Evolutionary conservation across 2,113 vertebrate genomes (phyloP).

Genomic region (Neofelis nebulosa): DNA sequence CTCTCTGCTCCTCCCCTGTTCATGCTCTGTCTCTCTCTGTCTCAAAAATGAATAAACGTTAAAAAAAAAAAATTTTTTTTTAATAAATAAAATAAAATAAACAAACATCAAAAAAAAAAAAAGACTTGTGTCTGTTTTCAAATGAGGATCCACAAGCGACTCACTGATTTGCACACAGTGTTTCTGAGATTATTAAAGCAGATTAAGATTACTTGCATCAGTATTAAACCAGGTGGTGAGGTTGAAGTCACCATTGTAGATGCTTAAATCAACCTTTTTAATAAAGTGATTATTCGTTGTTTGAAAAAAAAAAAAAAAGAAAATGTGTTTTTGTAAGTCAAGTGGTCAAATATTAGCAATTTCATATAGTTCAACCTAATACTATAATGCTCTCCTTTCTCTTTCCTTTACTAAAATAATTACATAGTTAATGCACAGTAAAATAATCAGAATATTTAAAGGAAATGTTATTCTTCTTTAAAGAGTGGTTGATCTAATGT

Average conservation of each 20-base stretch:
- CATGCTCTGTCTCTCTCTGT: too few species aligned
- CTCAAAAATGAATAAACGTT: too few species aligned
- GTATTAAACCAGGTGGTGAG: neutral
- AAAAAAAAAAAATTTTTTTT: too few species aligned
- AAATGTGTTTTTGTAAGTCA: neutral
- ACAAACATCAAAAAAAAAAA: too few species aligned
- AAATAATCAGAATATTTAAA: constrained; percentile 41
- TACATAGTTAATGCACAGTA: neutral
- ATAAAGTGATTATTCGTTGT: neutral
- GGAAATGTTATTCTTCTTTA: neutral
- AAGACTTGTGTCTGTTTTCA: neutral
- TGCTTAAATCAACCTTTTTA: neutral
- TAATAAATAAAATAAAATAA: too few species aligned
- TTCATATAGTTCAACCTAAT: neutral
- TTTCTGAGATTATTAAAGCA: neutral
- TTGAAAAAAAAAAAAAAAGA: neutral
- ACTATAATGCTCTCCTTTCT: neutral
- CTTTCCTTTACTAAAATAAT: neutral
- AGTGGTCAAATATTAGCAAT: constrained; percentile 15
- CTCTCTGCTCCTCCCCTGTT: too few species aligned
- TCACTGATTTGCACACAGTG: neutral
- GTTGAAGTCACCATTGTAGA: neutral
- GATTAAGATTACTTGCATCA: neutral
- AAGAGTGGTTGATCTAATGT: neutral
- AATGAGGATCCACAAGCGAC: neutral